phyloP scores from a whole-genome alignment of 2,113 vertebrate genomes.

The Passer domesticus region DNA sequence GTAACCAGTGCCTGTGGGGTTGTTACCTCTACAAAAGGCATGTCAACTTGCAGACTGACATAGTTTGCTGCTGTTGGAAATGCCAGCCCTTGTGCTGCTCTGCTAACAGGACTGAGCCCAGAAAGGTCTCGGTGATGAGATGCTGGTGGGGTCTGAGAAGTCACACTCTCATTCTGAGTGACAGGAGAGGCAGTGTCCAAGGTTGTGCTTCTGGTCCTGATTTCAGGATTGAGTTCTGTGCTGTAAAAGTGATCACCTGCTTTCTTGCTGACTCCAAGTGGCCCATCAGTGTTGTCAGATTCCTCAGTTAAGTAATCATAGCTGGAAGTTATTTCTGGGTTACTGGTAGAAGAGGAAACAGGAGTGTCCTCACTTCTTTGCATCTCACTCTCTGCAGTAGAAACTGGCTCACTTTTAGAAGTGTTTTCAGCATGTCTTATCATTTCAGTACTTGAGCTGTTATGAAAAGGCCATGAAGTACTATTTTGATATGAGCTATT shows the following conservation, averaged over 20 bases:
- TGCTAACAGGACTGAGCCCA: background rate
- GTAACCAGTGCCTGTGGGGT: background rate
- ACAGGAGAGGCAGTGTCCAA: background rate
- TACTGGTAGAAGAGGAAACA: background rate
- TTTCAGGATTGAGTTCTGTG: conserved; percentile 11
- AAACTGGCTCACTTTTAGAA: background rate
- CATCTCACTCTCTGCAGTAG: background rate
- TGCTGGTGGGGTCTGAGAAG: background rate
- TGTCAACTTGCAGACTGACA: background rate
- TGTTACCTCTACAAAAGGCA: background rate
- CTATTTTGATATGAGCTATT: conserved; percentile 26
- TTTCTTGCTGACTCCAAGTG: conserved; percentile 37
- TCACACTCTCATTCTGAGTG: background rate
- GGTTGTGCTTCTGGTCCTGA: background rate
- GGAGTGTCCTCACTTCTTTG: background rate
- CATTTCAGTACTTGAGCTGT: background rate
- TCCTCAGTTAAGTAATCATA: conserved; percentile 58
- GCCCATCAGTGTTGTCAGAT: conserved; percentile 47
- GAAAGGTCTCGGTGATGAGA: background rate
- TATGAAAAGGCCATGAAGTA: background rate
- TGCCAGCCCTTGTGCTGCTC: background rate
- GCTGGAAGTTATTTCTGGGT: conserved; percentile 44
- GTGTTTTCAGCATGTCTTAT: background rate
- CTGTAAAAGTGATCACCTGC: background rate
- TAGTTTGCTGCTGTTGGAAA: conserved; percentile 14